Conservation (phyloP, 2,797 vertebrate genomes). For the Argyrosomus regius region DNA sequence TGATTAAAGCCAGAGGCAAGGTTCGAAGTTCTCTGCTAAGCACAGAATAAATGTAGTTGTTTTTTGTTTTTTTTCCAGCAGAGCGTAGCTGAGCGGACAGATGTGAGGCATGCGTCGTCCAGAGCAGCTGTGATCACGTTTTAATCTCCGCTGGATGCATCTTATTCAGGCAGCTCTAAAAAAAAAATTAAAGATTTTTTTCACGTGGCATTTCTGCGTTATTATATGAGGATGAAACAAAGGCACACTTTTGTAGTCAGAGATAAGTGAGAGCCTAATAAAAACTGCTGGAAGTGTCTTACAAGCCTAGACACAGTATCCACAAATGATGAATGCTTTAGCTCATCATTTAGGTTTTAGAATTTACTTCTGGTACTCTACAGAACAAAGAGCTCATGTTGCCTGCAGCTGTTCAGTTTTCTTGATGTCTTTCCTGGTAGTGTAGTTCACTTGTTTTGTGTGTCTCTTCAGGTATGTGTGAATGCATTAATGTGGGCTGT, state of each 20-base stretch:
- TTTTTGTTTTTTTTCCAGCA: conserved; percentile 9
- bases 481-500: background rate
- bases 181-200: background rate
- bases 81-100: conserved; percentile 36
- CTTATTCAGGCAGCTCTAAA: background rate
- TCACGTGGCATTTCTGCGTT: background rate
- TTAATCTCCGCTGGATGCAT: conserved; percentile 41
- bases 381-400: background rate
- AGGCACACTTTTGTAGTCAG: background rate
- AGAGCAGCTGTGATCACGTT: conserved; percentile 42
- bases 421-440: background rate
- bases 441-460: background rate
- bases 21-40: conserved; percentile 56
- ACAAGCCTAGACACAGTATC: background rate
- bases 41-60: conserved; percentile 23
- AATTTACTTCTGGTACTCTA: background rate
- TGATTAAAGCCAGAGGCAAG: conserved; percentile 61
- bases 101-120: conserved; percentile 42
- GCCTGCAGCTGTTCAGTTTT: conserved; percentile 12
- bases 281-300: background rate
- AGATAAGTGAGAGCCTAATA: background rate
- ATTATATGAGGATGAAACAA: background rate
- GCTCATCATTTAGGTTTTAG: background rate
- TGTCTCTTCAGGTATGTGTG: background rate
- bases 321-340: background rate